Percentiles rank a stretch among this genome's conserved stretches.
phyloP scores from a whole-genome alignment of 2,797 vertebrate genomes.

The Ammospiza maritima region DNA sequence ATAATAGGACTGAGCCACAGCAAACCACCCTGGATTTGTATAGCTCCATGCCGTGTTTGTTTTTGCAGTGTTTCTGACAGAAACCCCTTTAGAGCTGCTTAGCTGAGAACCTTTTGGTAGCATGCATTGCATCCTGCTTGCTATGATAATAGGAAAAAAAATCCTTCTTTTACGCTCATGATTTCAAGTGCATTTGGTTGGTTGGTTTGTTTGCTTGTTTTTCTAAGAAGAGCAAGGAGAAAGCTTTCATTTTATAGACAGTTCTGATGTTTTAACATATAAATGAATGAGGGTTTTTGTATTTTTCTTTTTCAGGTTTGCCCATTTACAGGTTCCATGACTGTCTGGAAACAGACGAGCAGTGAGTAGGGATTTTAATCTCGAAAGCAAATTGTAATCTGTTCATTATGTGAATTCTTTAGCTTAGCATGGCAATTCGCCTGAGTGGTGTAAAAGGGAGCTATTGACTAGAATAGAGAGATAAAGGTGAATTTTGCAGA shows the following conservation, averaged over 20 bases:
- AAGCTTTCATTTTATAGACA: neutral
- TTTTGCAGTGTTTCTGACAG: neutral
- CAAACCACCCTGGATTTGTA: neutral
- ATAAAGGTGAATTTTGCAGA: neutral
- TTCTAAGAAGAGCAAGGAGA: neutral
- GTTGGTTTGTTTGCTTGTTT: neutral
- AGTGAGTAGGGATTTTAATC: neutral
- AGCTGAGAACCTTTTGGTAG: constrained; percentile 25
- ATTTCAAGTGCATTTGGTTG: neutral
- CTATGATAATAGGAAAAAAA: neutral
- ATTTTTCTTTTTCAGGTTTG: neutral
- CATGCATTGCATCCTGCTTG: constrained; percentile 20
- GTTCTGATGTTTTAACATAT: neutral
- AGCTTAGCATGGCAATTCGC: neutral
- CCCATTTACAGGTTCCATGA: neutral
- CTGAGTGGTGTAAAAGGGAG: neutral
- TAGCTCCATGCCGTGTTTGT: neutral
- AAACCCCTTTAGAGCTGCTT: neutral
- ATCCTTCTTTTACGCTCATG: neutral
- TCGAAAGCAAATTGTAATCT: neutral
- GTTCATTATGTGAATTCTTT: neutral
- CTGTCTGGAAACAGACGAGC: neutral
- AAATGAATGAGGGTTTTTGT: neutral
- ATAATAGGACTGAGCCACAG: neutral
- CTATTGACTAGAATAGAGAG: neutral